Evolutionary conservation across 37 sponge, comb jelly and placozoan species (phyloP), one percentile per base, ranked within the genome.

Genomic region (Spongilla lacustris): DNA sequence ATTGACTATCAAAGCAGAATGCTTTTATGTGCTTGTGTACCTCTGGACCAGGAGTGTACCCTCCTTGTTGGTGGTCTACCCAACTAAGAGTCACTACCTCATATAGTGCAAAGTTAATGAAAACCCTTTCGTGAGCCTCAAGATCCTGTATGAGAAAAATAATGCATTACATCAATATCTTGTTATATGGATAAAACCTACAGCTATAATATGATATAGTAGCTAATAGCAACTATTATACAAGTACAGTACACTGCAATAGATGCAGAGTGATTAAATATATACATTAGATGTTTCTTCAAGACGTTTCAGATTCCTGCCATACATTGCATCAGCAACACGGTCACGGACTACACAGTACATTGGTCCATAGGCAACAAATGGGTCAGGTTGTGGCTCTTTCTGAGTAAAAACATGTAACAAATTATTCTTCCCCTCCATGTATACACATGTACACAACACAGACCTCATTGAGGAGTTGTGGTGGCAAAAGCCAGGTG

Each of bases 351-450:
- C 25, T 32, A 24, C 25, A 21, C 26, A 34, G 71, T 93, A 93
- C 23, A 32, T 28, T 50, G 36, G 29, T 67, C 79, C 81, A 74
- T 84, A 89, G 9, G 87, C 49, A 25, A 87, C 88, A 84, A 86
- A 93, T 24, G 84, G 78, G 68, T 93, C 94, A 0, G 83, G 66
- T 10, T 68, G 36, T 48, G 69, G 78, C 28, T 92, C 69, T 41
- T 88, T 49, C 84, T 88, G 41, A 58, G 58, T 58, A 17, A 1
- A 58, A 6, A 58, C 3, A 41, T 41, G 41, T 9, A 41, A 58
- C 11, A 58, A 58, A 13, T 14, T 1, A 10, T 19, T 1, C 21
- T 17, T 58, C 58, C 4, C 58, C 14, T 8, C 46, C 46, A n/a
- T n/a, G 41, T 41, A 6, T 6, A 41, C 11, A 58, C 19, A 1